Conservation (phyloP, 2,113 vertebrate species). For the Fulmarus glacialis region DNA sequence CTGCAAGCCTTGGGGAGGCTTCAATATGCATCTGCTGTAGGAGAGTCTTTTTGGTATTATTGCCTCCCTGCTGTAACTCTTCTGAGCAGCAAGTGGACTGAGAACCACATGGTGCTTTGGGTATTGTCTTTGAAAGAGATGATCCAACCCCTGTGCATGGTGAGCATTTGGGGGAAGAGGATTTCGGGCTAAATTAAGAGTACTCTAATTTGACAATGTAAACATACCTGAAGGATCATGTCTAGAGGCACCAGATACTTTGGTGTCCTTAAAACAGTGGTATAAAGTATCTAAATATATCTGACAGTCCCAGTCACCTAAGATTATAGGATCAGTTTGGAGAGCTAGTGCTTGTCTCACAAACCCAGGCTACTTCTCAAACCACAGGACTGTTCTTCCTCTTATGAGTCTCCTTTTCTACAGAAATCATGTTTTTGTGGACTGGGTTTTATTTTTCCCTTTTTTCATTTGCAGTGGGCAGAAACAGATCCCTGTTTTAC, state of each 20-base stretch:
- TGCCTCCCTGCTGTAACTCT: not conserved
- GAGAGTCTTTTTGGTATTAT: not conserved
- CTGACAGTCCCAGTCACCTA: not conserved
- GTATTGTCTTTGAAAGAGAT: not conserved
- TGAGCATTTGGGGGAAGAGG: not conserved
- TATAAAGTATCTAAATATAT: not conserved
- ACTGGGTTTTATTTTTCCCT: not conserved
- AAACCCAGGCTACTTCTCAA: not conserved
- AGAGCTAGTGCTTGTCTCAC: not conserved
- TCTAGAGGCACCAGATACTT: not conserved
- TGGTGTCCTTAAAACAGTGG: not conserved
- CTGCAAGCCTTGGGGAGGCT: not conserved
- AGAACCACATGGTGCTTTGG: not conserved
- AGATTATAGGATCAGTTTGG: not conserved
- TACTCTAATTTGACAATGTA: not conserved
- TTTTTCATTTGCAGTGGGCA: not conserved
- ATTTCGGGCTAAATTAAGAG: not conserved
- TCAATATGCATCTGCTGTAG: not conserved
- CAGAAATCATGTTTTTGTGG: not conserved
- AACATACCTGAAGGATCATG: accelerated
- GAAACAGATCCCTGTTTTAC: not conserved
- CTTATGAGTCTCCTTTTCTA: not conserved
- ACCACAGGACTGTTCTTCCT: not conserved
- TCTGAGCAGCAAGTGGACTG: not conserved
- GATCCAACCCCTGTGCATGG: not conserved